Conservation (phyloP, 2,888 invertebrate genomes). For the Chaetogeoica ovagalla region DNA sequence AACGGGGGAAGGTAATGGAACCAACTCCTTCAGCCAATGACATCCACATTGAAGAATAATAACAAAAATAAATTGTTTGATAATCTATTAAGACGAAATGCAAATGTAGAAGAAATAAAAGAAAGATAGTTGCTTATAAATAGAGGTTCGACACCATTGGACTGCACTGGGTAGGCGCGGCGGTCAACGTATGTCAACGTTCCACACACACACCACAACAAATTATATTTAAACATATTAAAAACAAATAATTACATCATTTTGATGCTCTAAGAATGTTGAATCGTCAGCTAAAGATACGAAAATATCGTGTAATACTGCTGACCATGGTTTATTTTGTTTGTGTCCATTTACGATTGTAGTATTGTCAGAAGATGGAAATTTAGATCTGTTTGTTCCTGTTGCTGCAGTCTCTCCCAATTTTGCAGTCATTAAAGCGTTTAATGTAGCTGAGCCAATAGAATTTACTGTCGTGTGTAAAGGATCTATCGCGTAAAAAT, state of each 20-base stretch:
- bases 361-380: conserved; percentile 13
- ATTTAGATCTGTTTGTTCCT: conserved; percentile 40
- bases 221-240: neutral
- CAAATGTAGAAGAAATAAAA: too few relatives aligned
- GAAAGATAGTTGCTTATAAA: too few relatives aligned
- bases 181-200: too few relatives aligned
- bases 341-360: conserved; percentile 27
- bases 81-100: too few relatives aligned
- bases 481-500: conserved; percentile 22
- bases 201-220: too few relatives aligned
- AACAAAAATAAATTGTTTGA: too few relatives aligned
- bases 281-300: conserved; percentile 46
- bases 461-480: conserved; percentile 41
- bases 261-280: conserved; percentile 43
- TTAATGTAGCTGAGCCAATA: conserved; percentile 44
- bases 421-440: conserved; percentile 45
- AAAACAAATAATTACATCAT: conserved; percentile 14
- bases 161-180: too few relatives aligned
- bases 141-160: too few relatives aligned
- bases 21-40: too few relatives aligned
- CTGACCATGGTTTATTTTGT: conserved; percentile 45
- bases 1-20: too few relatives aligned
- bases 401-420: conserved; percentile 27
- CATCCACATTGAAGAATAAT: too few relatives aligned
- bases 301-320: conserved; percentile 48